Evolutionary conservation across 2,888 invertebrate species (phyloP).

Genomic region (Congeria kusceri): DNA sequence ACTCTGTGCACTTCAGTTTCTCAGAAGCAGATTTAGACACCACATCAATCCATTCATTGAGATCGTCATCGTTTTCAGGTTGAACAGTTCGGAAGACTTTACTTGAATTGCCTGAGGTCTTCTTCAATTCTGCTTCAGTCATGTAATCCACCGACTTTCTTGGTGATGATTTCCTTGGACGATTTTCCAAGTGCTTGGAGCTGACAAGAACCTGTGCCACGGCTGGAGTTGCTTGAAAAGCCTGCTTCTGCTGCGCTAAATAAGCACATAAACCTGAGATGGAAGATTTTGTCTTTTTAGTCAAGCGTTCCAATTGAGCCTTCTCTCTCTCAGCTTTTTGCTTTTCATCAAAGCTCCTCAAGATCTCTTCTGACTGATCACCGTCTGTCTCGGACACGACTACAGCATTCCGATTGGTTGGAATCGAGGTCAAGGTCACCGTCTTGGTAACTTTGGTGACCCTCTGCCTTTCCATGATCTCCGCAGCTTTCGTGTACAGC

Average conservation of each 20-base stretch:
- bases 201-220: not conserved
- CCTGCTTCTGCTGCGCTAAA: conserved; percentile 16
- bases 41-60: not conserved
- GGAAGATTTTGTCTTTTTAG: conserved; percentile 15
- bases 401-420: conserved; percentile 73
- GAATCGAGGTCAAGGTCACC: conserved; percentile 68
- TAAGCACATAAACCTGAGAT: conserved; percentile 28
- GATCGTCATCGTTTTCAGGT: not conserved
- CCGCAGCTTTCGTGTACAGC: conserved; percentile 75
- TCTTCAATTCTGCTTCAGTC: not conserved
- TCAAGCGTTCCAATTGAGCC: not conserved
- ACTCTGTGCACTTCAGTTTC: not conserved
- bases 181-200: conserved; percentile 1
- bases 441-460: conserved; percentile 56
- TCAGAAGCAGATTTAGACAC: too few relatives aligned
- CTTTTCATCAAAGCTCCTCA: not conserved
- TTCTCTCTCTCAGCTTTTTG: conserved; percentile 11
- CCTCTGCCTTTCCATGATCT: conserved; percentile 68
- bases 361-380: conserved; percentile 6
- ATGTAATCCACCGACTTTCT: conserved; percentile 29
- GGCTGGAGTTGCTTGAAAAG: not conserved
- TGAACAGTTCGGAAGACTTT: too few relatives aligned
- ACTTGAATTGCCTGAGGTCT: too few relatives aligned
- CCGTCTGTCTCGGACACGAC: conserved; percentile 52
- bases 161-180: conserved; percentile 46